These are phyloP conservation scores for Heliconius cydno DNA, from an alignment of 2,888 invertebrate species.

Conservation along the genomic window DNA sequence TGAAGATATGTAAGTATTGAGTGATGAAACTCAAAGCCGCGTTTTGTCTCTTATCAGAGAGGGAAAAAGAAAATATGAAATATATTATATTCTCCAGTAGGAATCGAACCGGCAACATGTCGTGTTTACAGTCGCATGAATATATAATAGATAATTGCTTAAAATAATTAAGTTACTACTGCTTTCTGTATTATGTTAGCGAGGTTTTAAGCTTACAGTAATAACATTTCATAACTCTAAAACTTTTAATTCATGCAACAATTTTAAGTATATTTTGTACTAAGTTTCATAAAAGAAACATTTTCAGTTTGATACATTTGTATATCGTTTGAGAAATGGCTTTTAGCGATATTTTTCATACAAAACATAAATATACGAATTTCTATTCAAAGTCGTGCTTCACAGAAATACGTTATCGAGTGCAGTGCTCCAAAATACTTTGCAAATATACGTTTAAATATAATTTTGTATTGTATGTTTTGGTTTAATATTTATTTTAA, in stretches of 20 bases:
- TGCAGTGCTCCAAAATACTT: not conserved
- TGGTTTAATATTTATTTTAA: not conserved
- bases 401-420: constrained; percentile 17
- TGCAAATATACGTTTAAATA: not conserved
- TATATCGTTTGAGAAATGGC: not conserved
- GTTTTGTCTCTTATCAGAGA: no score
- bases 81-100: no score
- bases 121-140: no score
- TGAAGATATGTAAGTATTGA: no score
- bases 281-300: not conserved
- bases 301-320: constrained; percentile 6
- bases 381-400: constrained; percentile 10
- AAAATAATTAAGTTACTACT: no score
- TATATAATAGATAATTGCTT: no score
- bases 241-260: no score
- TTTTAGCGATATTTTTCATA: constrained; percentile 23
- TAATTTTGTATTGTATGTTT: not conserved
- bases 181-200: no score
- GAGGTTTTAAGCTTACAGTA: not conserved
- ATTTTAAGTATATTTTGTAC: not conserved
- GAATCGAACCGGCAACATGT: no score
- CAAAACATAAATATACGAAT: constrained; percentile 13
- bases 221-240: not conserved
- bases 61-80: no score
- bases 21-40: no score